Evolutionary conservation across 2,888 invertebrate species (phyloP), one percentile per base, ranked within the genome.

Genomic region (Mellilla xanthometata): DNA sequence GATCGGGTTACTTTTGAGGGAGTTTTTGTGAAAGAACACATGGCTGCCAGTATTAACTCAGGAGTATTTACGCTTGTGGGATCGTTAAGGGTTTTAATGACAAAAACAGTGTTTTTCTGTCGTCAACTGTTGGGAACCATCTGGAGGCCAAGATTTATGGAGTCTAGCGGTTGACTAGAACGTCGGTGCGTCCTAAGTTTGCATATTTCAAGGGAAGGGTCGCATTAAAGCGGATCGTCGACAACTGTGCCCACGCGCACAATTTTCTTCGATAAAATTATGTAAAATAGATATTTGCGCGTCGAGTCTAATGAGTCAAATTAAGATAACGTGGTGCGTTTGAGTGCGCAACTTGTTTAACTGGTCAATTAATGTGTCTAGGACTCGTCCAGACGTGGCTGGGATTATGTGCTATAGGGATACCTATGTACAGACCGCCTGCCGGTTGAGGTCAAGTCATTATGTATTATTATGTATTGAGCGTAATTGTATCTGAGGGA

Each of bases 201-300:
- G 74, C 76, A 78, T 76, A 80, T 75, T 81, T 80, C 77, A 75
- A 68, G 68, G 74, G 74, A 81, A 79, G 72, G 71, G 61, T 65
- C 67, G 59, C 75, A 79, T 81, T 79, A 79, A 78, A 77, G 69
- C 72, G 71, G 68, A 74, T 74, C 75, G 74, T 74, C 68, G 62
- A 51, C 67, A 54, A 57, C 57, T 67, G 54, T 71, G 78, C 80
- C 78, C 78, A 79, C 78, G 78, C 79, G 74, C 69, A 75, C 79
- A 81, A 80, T 82, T 81, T 85, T 80, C 81, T 78, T 74, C 78
- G 79, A 81, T 85, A 81, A 82, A 84, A 82, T 81, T 80, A 82
- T 82, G 80, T 76, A 79, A 83, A 83, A 71, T 78, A 78, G 74
- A 79, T 80, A 81, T 81, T 81, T 76, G 76, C 68, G 66, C 69